phyloP scores from a whole-genome alignment of 2,797 vertebrate genomes.

The Tragelaphus eurycerus region DNA sequence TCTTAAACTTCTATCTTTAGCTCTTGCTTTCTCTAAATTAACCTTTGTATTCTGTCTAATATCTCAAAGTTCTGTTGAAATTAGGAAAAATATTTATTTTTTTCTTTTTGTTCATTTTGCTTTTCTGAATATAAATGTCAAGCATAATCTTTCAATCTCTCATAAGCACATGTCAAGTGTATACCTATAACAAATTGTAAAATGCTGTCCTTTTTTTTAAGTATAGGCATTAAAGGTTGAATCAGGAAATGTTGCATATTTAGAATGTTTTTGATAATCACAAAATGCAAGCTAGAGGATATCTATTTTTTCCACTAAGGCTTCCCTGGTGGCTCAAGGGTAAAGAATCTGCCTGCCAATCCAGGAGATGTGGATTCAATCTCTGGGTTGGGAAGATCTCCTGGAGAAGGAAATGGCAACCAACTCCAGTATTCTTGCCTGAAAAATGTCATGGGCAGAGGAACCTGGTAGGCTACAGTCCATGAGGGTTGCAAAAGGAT shows the following conservation, averaged over 20 bases:
- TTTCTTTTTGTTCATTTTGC: neutral
- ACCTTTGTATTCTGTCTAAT: neutral
- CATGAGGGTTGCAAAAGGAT: neutral
- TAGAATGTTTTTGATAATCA: neutral
- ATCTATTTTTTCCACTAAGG: neutral
- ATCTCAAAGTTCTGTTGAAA: neutral
- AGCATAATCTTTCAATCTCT: neutral
- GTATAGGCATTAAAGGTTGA: neutral
- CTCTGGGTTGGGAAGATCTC: neutral
- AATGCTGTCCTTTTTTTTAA: neutral
- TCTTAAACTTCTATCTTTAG: neutral
- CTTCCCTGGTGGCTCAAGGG: neutral
- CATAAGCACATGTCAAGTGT: constrained; percentile 1
- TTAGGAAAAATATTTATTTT: neutral
- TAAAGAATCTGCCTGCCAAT: neutral
- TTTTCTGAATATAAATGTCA: neutral
- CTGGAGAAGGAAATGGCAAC: neutral
- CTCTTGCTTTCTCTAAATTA: neutral
- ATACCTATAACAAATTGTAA: neutral
- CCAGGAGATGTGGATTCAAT: neutral
- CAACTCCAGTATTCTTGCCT: neutral
- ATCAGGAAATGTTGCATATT: neutral
- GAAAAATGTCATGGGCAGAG: neutral
- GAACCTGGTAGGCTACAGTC: neutral
- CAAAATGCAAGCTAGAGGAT: constrained; percentile 26